phyloP scores from a whole-genome alignment of 1,140 invertebrate species.

The Apis cerana region DNA sequence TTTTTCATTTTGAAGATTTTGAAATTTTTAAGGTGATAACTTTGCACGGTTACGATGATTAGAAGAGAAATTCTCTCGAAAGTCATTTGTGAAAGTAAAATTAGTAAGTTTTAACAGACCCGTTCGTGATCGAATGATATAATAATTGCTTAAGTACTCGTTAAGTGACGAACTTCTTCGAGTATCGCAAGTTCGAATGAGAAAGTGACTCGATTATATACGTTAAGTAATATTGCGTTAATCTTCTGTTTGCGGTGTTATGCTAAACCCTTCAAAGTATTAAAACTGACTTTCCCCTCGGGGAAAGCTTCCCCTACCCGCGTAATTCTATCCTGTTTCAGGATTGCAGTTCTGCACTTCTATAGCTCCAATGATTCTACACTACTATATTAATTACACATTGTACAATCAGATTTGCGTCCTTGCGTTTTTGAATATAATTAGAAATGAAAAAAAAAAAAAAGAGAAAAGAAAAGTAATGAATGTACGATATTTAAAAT shows the following conservation, averaged over 20 bases:
- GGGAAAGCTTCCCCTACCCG: not conserved
- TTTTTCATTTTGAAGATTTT: too few species aligned
- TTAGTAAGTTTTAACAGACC: slow-evolving; percentile 20
- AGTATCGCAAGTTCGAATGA: slow-evolving; percentile 4
- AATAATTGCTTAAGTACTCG: slow-evolving; percentile 31
- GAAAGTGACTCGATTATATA: slow-evolving; percentile 9
- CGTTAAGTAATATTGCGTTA: slow-evolving; percentile 17
- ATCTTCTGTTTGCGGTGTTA: slow-evolving; percentile 19
- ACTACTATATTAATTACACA: too few species aligned
- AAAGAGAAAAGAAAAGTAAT: not conserved
- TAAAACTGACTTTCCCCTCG: slow-evolving; percentile 9
- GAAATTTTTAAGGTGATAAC: too few species aligned
- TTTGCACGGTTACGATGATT: too few species aligned
- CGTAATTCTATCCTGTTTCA: not conserved
- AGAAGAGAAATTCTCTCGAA: not conserved
- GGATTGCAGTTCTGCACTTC: too few species aligned
- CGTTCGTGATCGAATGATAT: not conserved
- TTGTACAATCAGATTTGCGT: not conserved
- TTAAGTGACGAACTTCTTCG: slow-evolving; percentile 1
- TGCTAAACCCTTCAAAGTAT: slow-evolving; percentile 32
- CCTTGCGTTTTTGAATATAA: not conserved
- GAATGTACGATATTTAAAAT: too few species aligned
- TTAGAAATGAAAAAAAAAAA: not conserved
- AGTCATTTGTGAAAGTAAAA: not conserved
- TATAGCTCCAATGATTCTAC: too few species aligned